Evolutionary conservation across 2,113 vertebrate genomes (phyloP), one percentile per base, ranked within the genome.

Genomic region (Gobio gobio): DNA sequence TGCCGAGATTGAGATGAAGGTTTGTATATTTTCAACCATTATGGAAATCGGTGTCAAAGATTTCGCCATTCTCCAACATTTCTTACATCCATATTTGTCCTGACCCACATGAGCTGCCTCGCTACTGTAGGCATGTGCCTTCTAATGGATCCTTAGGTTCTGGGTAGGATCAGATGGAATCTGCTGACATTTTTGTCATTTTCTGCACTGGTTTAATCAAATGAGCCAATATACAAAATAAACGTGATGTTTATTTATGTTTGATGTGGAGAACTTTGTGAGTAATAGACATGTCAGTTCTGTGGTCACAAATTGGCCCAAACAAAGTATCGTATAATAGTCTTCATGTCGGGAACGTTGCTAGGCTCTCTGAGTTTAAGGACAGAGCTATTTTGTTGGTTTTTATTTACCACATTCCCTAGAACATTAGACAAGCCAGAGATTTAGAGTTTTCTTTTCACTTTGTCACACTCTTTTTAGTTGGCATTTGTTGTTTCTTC

Each of bases 1-100:
- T 40, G 93, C 93, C 56, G 91, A 95, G 93, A 96, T 93, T 77
- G 92, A 96, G 92, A 94, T 92, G 90, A 96, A 97, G 94, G 94
- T 94, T 83, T 83, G 81, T 29, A 1, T 49, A 2, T 51, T 76
- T 51, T 49, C 2, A 49, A 26, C 43, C 0, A 8, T 47, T 74
- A 4, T 3, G 63, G 63, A 66, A 29, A 14, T 66, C 33, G 18
- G 8, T 1, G 14, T 66, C 5, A 33, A 68, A 68, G 5, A 68
- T 68, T 66, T 66, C 6, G 33, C 2, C 9, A 26, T 61, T 10
- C 36, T 72, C 40, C 68, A 45, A n/a, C 20, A 45, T 43, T 68
- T 68, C 29, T 14, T 29, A 10, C 29, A 36, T 36, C 6, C 7
- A 36, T 16, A 3, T 68, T 72, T 72, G 20, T 45, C 68, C 68